Base-by-base conservation (phyloP, 2,113 vertebrate species). In the Urocolius indicus region DNA sequence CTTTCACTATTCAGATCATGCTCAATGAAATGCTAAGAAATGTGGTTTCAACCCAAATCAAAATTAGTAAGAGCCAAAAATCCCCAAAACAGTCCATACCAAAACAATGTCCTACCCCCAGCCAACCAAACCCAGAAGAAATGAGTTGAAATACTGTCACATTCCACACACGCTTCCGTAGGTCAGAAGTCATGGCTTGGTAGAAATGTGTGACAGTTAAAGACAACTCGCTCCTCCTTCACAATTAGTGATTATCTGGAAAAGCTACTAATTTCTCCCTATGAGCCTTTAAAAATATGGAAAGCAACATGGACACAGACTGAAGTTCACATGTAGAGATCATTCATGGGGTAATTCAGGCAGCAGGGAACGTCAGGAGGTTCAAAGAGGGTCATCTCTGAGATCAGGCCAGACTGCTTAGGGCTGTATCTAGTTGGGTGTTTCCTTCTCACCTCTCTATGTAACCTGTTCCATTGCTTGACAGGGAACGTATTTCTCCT, bases 11-110 rank as follows among this genome's bases (percentile, higher is more conserved):
- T 86, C 34, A 93, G 54, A 79, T 3, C 6, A 21, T 51, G 79
- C 78, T 63, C 16, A 48, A 7, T 4, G 5, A 75, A 17, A 32
- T 59, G 8, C 41, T 55, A 72, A 55, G 26, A 62, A 83, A 79
- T 75, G 16, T 38, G 3, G 21, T 55, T 83, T 79, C 13, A 55
- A 76, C 4, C 3, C 18, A 58, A 73, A 81, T 8, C 4, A 77
- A 77, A 77, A 54, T 13, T 12, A 81, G 11, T 9, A 48, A 45
- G 7, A 34, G 13, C 1, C 10, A 89, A 59, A 71, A 49, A 24
- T 30, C 17, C 36, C 18, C 8, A 43, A 73, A 38, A 51, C n/a
- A 1, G 1, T 1, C 4, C 16, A 26, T 76, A 45, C 2, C 5
- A 68, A 68, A 62, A 10, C 15, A 65, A 69, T 11, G 24, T 19